Evolutionary conservation across 2,888 invertebrate species (phyloP), one percentile per base, ranked within the genome.

Genomic region (Pogonocherus hispidulus): DNA sequence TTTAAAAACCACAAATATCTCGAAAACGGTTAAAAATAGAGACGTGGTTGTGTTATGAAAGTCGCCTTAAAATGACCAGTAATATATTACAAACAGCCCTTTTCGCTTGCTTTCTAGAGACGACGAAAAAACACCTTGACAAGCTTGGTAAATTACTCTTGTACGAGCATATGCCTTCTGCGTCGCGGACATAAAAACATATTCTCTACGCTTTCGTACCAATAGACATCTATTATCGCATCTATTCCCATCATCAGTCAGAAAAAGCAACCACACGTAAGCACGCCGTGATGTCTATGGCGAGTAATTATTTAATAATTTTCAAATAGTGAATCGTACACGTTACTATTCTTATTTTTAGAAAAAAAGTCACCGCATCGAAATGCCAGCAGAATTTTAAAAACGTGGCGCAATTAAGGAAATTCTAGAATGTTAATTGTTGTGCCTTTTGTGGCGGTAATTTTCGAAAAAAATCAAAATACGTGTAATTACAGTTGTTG

Each of bases 381-480:
- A 60, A 56, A 73, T 69, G 68, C 74, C 72, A 55, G 56, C 52
- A 73, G 75, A 73, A 72, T 73, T 71, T 75, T 70, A 73, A 73
- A 70, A 72, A 67, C 67, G 65, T 27, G 11, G 54, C 14, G 74
- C 74, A 76, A 76, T 76, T 74, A 74, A 76, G 74, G 72, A 73
- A 70, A 76, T 76, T 71, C 76, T 70, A 73, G 72, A 74, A 76
- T 73, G 76, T 74, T 76, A 76, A 76, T 76, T 70, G 76, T 68
- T 54, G 55, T 63, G 35, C 76, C 76, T 74, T 76, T 74, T 76
- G 70, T 52, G 74, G 73, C 62, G 18, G 68, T 46, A 70, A 74
- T 72, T 73, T 73, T 71, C 60, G 57, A 65, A 70, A 75, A 75
- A 74, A 74, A 70, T 67, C 64, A 71, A 70, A 71, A 71, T 73